Base-by-base conservation (phyloP, 2,888 invertebrate species). In the Carabus problematicus region DNA sequence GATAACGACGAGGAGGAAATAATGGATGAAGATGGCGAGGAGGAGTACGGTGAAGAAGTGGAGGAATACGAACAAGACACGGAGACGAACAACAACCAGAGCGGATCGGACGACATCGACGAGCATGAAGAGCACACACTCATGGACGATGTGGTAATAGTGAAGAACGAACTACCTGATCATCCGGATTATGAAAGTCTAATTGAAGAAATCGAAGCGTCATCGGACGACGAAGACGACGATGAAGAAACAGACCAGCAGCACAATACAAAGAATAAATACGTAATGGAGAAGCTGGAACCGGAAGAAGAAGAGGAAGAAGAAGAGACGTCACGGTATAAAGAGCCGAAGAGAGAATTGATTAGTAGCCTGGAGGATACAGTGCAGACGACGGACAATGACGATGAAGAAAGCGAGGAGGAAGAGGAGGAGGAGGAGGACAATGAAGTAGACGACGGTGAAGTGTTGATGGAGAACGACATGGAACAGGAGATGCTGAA, bases 151-250 rank as follows among this genome's bases (percentile, higher is more conserved):
- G 73, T 74, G 43, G 75, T 75, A 29, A 75, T 75, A 3, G 29
- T 29, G 29, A 29, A 29, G 29, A 29, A 29, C 29, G 29, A 29
- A 29, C n/a, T 76, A 77, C 29, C 79, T 6, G 29, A 29, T 6
- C 29, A 29, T 29, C 29, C 29, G 29, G 29, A 80, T 61, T 81
- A 77, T 70, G 79, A 80, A 49, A 79, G 78, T 71, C 69, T 80
- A 54, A 81, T 81, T 43, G 81, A 81, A 70, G 77, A 78, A 70
- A 74, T 76, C 0, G 76, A 76, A 63, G 74, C 73, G 45, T 73
- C 73, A 0, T 73, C 73, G n/a, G 72, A 47, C 19, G 43, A 43
- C 12, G 45, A 29, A 1, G 70, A 70, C 6, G 64, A 69, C 39
- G 68, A 71, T n/a, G 70, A 72, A 12, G 71, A 73, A 29, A 42